phyloP scores from a whole-genome alignment of 1,140 invertebrate genomes.

The Pseudachorutes palmiensis region DNA sequence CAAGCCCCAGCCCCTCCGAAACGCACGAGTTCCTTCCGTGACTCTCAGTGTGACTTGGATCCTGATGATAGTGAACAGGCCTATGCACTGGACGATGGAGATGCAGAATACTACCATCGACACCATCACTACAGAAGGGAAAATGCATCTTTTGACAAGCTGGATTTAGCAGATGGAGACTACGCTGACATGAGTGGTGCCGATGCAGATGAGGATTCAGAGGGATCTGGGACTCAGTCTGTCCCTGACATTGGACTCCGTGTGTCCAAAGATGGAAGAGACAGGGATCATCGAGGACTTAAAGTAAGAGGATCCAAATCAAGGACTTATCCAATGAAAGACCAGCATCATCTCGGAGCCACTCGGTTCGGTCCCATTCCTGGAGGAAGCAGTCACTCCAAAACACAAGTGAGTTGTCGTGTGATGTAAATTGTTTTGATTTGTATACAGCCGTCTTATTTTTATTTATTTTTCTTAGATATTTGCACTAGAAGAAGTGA shows the following conservation, averaged over 20 bases:
- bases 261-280: not conserved
- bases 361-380: slow-evolving; percentile 10
- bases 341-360: slow-evolving; percentile 24
- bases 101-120: slow-evolving; percentile 19
- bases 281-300: not conserved
- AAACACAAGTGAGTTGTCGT: slow-evolving; percentile 46
- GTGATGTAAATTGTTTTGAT: no score
- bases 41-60: slow-evolving; percentile 37
- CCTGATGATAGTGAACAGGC: slow-evolving; percentile 32
- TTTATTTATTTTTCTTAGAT: no score
- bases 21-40: slow-evolving; percentile 64
- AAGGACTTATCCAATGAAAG: slow-evolving; percentile 36
- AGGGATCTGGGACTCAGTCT: slow-evolving; percentile 33
- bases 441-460: no score
- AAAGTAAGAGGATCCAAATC: slow-evolving; percentile 29
- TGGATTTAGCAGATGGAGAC: slow-evolving; percentile 33
- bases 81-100: slow-evolving; percentile 17
- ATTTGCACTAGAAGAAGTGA: slow-evolving; percentile 88
- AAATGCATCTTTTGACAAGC: slow-evolving; percentile 34
- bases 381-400: slow-evolving; percentile 20
- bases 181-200: slow-evolving; percentile 36
- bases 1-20: slow-evolving; percentile 90
- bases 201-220: slow-evolving; percentile 36
- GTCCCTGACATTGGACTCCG: slow-evolving; percentile 19
- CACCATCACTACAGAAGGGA: slow-evolving; percentile 19